Conservation (phyloP, 2,888 invertebrate species). For the Amphipyra berbera region DNA sequence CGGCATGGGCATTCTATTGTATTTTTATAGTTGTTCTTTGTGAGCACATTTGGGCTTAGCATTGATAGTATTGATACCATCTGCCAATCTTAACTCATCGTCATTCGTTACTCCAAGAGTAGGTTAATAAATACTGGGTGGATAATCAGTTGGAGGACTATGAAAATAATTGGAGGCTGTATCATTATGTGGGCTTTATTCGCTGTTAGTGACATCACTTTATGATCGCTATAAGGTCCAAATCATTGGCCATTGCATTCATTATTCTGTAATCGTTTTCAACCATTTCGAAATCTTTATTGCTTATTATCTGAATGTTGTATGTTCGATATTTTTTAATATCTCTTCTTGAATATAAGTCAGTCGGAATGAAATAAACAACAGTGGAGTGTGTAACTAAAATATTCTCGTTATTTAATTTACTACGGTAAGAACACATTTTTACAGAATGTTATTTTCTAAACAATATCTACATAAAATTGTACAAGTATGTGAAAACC, state of each 20-base stretch:
- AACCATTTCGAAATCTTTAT: conserved; percentile 21
- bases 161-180: conserved; percentile 46
- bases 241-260: conserved; percentile 6
- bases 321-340: conserved; percentile 1
- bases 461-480: conserved; percentile 89
- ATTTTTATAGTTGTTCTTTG: too few relatives aligned
- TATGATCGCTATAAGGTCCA: conserved; percentile 4
- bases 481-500: conserved; percentile 89
- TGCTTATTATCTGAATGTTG: conserved; percentile 3
- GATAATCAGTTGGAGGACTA: conserved; percentile 17
- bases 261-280: conserved; percentile 6
- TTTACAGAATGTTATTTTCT: conserved; percentile 90
- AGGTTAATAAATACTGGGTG: conserved; percentile 15
- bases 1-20: too few relatives aligned
- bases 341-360: conserved; percentile 9
- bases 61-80: too few relatives aligned
- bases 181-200: conserved; percentile 33
- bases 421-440: conserved; percentile 90
- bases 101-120: conserved; percentile 1
- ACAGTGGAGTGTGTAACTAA: conserved; percentile 86
- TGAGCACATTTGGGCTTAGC: too few relatives aligned
- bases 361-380: conserved; percentile 72
- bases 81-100: too few relatives aligned
- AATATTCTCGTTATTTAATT: conserved; percentile 90
- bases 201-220: conserved; percentile 35